Evolutionary conservation across 2,113 vertebrate species (phyloP), one percentile per base, ranked within the genome.

Genomic region (Morone saxatilis): DNA sequence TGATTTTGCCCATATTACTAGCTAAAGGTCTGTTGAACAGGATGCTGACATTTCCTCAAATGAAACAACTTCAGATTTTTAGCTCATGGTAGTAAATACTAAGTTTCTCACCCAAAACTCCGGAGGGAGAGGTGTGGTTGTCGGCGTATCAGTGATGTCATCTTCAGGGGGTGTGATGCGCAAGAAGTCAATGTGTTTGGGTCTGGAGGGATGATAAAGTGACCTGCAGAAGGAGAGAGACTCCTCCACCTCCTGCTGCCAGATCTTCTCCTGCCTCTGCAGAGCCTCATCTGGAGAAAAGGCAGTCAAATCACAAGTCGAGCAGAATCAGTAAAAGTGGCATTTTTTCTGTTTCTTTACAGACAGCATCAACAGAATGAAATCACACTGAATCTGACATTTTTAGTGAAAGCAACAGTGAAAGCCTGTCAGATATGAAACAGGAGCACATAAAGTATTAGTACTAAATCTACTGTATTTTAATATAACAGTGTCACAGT

Each of bases 191-290:
- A 86, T 38, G 38, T 86, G 92, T 86, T 81, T 89, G 0, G 87
- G 93, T 84, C 89, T 89, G 47, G 78, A 90, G 19, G 88, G 87
- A 40, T 89, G 71, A 36, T 86, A 89, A 16, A 92, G 76, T 12
- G 78, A 84, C 51, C 62, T 88, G 77, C 78, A 90, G 74, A 53
- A 66, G 41, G 86, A 84, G 36, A 94, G 78, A 31, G 88, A 84
- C 48, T 94, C 92, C 76, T 91, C 93, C 0, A 91, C 89, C 72
- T 95, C 94, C 87, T 83, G 83, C 74, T 93, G 88, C 92, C 92
- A 95, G 78, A 89, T 84, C 66, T 92, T 56, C 50, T 93, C 88
- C 88, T 92, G 91, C 62, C 83, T 88, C 85, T 76, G 81, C 50
- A 89, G 84, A 48, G 87, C 85, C 69, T 90, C 89, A 4, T 93